phyloP scores from a whole-genome alignment of 2,113 vertebrate genomes.

The Hemibagrus wyckioides region DNA sequence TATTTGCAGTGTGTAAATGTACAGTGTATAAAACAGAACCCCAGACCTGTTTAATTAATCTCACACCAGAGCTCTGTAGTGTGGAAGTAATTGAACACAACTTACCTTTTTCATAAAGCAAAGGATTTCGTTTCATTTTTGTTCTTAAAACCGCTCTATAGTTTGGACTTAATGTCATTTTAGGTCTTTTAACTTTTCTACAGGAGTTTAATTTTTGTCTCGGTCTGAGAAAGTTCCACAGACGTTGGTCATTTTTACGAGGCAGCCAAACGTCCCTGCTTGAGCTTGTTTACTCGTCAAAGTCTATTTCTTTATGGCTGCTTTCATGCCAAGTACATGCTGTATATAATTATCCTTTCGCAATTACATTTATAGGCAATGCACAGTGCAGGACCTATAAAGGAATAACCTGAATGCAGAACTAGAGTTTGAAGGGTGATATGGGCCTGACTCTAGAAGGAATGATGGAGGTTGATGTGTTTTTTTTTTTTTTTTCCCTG shows the following conservation, averaged over 20 bases:
- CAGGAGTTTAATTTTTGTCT: neutral
- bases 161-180: neutral
- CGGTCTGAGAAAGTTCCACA: neutral
- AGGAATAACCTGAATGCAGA: neutral
- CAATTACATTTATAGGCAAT: constrained; percentile 17
- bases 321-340: neutral
- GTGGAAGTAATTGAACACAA: neutral
- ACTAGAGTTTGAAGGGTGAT: neutral
- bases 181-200: neutral
- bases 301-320: constrained; percentile 45
- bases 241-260: neutral
- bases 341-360: neutral
- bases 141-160: neutral
- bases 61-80: neutral
- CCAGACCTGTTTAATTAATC: neutral
- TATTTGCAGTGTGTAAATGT: too few species aligned
- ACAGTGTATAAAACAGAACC: too few species aligned
- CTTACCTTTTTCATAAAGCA: neutral
- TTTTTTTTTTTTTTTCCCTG: neutral
- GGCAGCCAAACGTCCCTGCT: constrained; percentile 10
- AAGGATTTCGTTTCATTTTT: neutral
- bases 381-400: neutral
- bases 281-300: constrained; percentile 17
- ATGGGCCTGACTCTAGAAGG: neutral
- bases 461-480: neutral